phyloP scores from a whole-genome alignment of 2,797 vertebrate genomes.

The Bryconaethiops microstoma region DNA sequence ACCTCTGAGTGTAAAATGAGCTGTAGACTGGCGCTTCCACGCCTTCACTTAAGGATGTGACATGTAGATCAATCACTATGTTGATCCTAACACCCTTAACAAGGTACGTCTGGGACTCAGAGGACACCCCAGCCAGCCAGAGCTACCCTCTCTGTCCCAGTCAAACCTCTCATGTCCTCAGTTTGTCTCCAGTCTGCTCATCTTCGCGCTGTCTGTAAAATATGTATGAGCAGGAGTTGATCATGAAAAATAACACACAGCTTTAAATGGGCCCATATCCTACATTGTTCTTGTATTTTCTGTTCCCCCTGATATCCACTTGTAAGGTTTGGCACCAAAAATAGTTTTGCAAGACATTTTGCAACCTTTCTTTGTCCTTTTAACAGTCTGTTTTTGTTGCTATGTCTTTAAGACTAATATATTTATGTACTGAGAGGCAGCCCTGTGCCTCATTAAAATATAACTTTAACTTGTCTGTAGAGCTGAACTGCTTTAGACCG shows the following conservation, averaged over 20 bases:
- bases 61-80: slow-evolving; percentile 77
- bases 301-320: neutral
- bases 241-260: neutral
- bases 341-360: neutral
- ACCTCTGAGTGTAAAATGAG: slow-evolving; percentile 63
- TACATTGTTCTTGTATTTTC: neutral
- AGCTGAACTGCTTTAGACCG: too few species aligned
- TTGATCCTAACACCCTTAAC: slow-evolving; percentile 74
- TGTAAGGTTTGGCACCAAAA: neutral
- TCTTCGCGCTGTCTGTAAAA: neutral
- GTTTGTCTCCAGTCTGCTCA: neutral
- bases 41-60: slow-evolving; percentile 71
- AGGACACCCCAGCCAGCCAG: slow-evolving; percentile 66
- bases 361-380: neutral
- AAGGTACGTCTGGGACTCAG: slow-evolving; percentile 65
- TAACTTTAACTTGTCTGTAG: too few species aligned
- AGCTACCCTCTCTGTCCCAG: slow-evolving; percentile 24
- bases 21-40: slow-evolving; percentile 56
- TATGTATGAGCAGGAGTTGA: neutral
- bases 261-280: neutral
- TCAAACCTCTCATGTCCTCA: slow-evolving; percentile 27
- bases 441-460: too few species aligned
- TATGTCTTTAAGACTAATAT: neutral
- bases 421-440: too few species aligned
- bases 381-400: neutral